Conservation (phyloP, 2,797 vertebrate species). For the Synaphobranchus kaupii region DNA sequence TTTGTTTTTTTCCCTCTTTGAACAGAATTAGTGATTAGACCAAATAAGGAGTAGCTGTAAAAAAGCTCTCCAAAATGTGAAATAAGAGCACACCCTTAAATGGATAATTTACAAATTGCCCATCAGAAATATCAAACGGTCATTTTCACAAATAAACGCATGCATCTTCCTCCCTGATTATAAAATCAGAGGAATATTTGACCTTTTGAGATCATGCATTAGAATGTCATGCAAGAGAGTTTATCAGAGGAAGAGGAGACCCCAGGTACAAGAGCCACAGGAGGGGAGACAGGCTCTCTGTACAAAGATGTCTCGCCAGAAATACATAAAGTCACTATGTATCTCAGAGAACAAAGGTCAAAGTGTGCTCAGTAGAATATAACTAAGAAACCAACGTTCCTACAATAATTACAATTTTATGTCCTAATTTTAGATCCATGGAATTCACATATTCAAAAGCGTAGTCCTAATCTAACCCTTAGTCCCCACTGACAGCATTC, state of each 20-base stretch:
- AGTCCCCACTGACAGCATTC: neutral
- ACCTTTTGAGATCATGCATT: neutral
- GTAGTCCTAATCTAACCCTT: too few species aligned
- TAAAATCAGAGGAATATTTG: neutral
- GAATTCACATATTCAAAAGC: neutral
- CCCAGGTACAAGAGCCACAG: neutral
- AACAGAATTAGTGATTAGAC: neutral
- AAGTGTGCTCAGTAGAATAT: neutral
- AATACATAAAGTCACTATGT: neutral
- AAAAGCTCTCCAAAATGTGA: neutral
- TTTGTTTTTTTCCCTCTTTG: neutral
- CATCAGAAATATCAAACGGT: neutral
- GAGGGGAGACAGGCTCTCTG: neutral
- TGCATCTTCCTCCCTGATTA: conserved; percentile 3
- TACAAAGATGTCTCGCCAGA: neutral
- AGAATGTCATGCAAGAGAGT: neutral
- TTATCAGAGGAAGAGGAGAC: conserved; percentile 38
- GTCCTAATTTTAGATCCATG: neutral
- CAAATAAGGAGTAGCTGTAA: neutral
- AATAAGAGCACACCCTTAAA: neutral
- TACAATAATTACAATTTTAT: neutral
- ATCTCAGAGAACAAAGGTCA: conserved; percentile 8
- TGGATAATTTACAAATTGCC: neutral
- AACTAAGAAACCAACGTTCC: neutral
- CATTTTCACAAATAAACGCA: neutral